A percentile compares a stretch with the other conserved stretches of the same genome.
Conservation (phyloP, 2,113 vertebrate species). For the Lepidothrix coronata region DNA sequence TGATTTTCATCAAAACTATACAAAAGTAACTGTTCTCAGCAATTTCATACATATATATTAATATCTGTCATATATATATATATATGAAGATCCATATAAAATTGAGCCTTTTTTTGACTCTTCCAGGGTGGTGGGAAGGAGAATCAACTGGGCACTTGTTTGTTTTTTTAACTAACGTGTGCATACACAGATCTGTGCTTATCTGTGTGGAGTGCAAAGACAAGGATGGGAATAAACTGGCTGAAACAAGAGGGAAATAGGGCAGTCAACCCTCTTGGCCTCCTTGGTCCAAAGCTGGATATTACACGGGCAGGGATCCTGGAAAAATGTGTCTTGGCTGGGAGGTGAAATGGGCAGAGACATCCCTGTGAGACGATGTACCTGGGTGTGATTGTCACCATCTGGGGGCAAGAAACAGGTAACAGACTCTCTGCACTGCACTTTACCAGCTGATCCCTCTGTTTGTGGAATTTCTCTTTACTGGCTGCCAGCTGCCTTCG, state of each 20-base stretch:
- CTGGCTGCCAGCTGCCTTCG: neutral
- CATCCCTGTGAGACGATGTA: neutral
- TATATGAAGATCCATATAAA: neutral
- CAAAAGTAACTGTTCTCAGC: neutral
- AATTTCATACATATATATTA: neutral
- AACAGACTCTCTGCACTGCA: neutral
- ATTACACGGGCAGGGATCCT: neutral
- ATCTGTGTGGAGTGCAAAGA: constrained; percentile 24
- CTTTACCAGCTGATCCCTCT: neutral
- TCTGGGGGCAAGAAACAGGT: neutral
- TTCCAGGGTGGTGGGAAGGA: neutral
- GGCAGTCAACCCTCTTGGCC: neutral
- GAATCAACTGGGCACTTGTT: neutral
- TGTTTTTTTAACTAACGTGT: neutral
- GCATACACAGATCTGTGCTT: constrained; percentile 11
- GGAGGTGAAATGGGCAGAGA: neutral
- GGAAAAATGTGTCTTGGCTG: neutral
- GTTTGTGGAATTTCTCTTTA: neutral
- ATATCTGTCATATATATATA: neutral
- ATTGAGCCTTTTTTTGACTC: neutral
- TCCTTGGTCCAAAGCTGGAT: neutral
- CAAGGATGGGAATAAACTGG: neutral
- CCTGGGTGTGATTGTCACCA: neutral
- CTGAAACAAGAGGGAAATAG: neutral
- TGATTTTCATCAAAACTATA: neutral